A percentile compares a stretch with the other conserved stretches of the same genome.
phyloP scores from a whole-genome alignment of 2,888 invertebrate species.

The Scaptomyza flava region DNA sequence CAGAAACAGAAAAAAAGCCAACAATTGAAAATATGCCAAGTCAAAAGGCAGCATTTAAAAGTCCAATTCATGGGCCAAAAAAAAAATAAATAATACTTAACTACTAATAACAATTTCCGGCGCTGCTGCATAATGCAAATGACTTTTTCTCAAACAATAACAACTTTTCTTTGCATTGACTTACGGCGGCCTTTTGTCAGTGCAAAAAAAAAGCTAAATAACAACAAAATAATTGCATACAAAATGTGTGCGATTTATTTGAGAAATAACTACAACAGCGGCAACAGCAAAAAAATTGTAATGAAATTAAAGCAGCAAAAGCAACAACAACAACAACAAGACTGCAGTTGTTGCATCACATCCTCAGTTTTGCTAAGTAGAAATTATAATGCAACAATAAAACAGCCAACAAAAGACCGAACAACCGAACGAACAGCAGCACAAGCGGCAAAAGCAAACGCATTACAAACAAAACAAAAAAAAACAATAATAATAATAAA shows the following conservation, averaged over 20 bases:
- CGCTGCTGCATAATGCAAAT: conserved; percentile 75
- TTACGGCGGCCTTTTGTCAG: conserved; percentile 63
- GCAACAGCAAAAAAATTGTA: conserved; percentile 45
- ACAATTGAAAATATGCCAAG: conserved; percentile 55
- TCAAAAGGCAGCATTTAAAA: conserved; percentile 74
- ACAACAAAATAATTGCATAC: conserved; percentile 72
- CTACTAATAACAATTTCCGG: conserved; percentile 78
- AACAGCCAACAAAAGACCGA: conserved; percentile 51
- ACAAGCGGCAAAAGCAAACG: conserved; percentile 48
- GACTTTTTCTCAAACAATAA: conserved; percentile 72
- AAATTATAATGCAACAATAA: conserved; percentile 77
- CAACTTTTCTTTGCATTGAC: conserved; percentile 76
- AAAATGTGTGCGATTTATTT: conserved; percentile 81
- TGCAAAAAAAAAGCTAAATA: conserved; percentile 53
- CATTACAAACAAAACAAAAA: conserved; percentile 41
- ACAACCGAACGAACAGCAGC: conserved; percentile 10
- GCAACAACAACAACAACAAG: conserved; percentile 16
- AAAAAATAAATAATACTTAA: conserved; percentile 39
- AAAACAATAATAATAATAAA: conserved; percentile 58
- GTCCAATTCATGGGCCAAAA: conserved; percentile 63
- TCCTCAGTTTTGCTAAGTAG: conserved; percentile 75
- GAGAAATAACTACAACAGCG: conserved; percentile 70
- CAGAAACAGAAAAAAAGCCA: background rate
- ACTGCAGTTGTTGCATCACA: conserved; percentile 66
- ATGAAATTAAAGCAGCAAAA: conserved; percentile 70